These are phyloP conservation scores for Nannoperca australis DNA, from an alignment of 2,797 vertebrate species.

Conservation along the genomic window DNA sequence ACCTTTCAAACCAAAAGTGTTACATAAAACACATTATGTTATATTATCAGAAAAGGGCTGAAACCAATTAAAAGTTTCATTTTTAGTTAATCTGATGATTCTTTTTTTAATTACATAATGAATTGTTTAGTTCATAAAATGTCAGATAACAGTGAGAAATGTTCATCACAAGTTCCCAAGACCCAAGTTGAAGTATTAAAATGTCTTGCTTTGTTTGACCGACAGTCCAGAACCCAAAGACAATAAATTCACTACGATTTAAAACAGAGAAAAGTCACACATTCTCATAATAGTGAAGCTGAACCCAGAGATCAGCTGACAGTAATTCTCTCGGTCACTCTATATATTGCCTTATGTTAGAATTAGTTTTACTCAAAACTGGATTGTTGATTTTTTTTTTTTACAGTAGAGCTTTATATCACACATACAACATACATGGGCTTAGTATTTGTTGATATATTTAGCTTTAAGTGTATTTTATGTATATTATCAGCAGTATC, in stretches of 20 bases:
- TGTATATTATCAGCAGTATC: too few species aligned
- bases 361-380: neutral
- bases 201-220: neutral
- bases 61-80: neutral
- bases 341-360: neutral
- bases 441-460: too few species aligned
- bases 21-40: conserved; percentile 4
- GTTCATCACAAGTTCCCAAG: neutral
- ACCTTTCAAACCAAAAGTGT: conserved; percentile 42
- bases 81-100: neutral
- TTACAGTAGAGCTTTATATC: neutral
- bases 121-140: neutral
- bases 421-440: neutral
- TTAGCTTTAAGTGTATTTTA: too few species aligned
- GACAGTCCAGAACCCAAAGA: neutral
- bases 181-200: too few species aligned
- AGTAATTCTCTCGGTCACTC: neutral
- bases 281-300: neutral
- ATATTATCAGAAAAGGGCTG: neutral
- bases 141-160: neutral
- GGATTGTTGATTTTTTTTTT: neutral
- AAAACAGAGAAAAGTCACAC: neutral
- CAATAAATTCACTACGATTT: neutral
- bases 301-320: neutral
- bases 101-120: neutral